phyloP scores from a whole-genome alignment of 2,113 vertebrate genomes.

The Eulemur macaco region DNA sequence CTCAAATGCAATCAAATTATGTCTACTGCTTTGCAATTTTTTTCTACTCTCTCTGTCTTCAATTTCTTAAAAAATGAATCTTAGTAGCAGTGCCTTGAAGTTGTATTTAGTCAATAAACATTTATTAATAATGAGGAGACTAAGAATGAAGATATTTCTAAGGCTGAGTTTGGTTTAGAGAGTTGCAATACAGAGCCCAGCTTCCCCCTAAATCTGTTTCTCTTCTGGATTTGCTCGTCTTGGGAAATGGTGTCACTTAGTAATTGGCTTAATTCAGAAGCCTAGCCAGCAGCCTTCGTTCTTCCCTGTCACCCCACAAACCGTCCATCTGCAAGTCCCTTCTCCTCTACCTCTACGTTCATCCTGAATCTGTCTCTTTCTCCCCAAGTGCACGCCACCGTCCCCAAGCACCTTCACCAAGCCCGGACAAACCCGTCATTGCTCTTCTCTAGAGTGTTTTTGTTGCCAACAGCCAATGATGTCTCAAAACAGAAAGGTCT shows the following conservation, averaged over 20 bases:
- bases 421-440: background rate
- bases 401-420: background rate
- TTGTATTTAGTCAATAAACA: background rate
- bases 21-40: background rate
- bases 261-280: background rate
- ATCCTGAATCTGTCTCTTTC: background rate
- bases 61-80: background rate
- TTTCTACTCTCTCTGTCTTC: background rate
- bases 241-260: background rate
- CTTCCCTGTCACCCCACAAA: background rate
- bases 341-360: fast-evolving
- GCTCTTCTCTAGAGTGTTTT: background rate
- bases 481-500: background rate
- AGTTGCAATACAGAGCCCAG: background rate
- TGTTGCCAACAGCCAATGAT: background rate
- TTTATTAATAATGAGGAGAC: background rate
- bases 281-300: background rate
- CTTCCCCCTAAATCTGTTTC: background rate
- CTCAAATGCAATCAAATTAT: background rate
- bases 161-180: background rate
- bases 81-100: background rate
- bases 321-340: background rate
- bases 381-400: fast-evolving
- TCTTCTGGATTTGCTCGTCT: background rate
- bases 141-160: background rate